phyloP scores from a whole-genome alignment of 2,113 vertebrate species.

The Willisornis vidua region DNA sequence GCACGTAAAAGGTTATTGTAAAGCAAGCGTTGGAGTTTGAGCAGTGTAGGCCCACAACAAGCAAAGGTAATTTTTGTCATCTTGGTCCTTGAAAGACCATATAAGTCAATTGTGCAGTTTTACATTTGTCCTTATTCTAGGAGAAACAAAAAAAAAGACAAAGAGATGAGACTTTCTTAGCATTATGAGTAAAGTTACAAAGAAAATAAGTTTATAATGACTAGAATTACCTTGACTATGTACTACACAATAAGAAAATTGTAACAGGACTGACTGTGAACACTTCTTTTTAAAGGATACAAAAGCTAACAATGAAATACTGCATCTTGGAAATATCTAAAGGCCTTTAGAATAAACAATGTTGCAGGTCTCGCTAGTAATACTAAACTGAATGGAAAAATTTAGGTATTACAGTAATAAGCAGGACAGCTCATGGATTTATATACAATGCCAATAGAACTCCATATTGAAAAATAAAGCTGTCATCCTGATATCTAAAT shows the following conservation, averaged over 20 bases:
- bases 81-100: not conserved
- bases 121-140: not conserved
- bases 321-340: not conserved
- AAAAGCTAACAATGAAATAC: not conserved
- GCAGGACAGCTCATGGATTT: not conserved
- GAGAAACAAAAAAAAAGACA: not conserved
- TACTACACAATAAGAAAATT: not conserved
- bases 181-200: not conserved
- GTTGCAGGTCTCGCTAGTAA: not conserved
- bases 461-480: not conserved
- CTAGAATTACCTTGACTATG: not conserved
- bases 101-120: not conserved
- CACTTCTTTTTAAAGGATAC: not conserved
- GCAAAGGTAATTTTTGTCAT: not conserved
- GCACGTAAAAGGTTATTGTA: constrained; percentile 56
- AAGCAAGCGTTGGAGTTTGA: constrained; percentile 41
- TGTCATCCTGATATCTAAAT: not conserved
- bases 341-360: not conserved
- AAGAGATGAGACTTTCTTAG: not conserved
- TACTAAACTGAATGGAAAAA: not conserved
- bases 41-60: not conserved
- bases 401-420: not conserved
- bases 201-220: not conserved
- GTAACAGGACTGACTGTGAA: not conserved
- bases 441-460: not conserved